Evolutionary conservation across 2,113 vertebrate species (phyloP).

Genomic region (Atlantisia rogersi): DNA sequence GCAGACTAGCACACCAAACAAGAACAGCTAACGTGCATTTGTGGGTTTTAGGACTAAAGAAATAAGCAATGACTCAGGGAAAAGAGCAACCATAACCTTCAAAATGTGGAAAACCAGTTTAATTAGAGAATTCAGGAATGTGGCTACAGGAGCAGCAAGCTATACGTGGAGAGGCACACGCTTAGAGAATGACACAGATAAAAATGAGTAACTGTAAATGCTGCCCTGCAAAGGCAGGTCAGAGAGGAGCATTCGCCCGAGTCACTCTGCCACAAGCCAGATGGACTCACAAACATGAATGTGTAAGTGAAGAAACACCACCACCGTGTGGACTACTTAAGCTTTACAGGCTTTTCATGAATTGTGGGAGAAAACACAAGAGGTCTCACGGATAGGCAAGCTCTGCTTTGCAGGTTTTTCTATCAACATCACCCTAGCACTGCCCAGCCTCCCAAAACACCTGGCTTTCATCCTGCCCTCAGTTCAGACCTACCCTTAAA

Average conservation of each 20-base stretch:
- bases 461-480: background rate
- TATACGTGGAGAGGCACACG: background rate
- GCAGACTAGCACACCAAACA: background rate
- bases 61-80: background rate
- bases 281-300: background rate
- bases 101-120: background rate
- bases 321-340: constrained; percentile 22
- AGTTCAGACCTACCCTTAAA: background rate
- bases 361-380: fast-evolving
- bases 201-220: background rate
- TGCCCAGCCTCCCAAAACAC: background rate
- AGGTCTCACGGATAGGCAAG: background rate
- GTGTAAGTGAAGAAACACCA: background rate
- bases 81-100: background rate
- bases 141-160: background rate
- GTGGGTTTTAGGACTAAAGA: background rate
- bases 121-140: background rate
- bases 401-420: background rate
- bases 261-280: fast-evolving
- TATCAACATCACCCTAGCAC: background rate
- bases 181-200: background rate
- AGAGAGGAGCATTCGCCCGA: background rate
- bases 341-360: background rate
- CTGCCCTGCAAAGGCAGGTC: background rate
- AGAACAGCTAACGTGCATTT: background rate